Conservation (phyloP, 64 coral and sea anemone species). For the Astreopora myriophthalma region DNA sequence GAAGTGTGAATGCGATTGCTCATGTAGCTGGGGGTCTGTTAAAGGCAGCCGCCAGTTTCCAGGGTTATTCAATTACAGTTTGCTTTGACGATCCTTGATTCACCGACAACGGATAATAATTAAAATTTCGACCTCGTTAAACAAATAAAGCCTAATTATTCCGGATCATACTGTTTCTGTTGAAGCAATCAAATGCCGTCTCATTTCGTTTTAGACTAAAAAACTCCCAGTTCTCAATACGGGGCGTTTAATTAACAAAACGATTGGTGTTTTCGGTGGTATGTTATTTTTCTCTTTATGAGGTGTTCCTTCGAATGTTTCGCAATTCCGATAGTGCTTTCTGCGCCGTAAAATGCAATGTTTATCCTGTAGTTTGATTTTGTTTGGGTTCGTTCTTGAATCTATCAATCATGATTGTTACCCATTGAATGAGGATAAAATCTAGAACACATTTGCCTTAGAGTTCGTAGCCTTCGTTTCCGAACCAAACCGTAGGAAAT, state of each 20-base stretch:
- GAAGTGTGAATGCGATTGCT: background rate
- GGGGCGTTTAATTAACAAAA: background rate
- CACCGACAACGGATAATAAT: background rate
- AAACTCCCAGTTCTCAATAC: background rate
- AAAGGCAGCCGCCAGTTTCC: background rate
- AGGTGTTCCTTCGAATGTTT: background rate
- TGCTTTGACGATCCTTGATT: background rate
- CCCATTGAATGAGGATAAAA: background rate
- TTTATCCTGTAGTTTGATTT: background rate
- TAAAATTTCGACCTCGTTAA: slow-evolving; percentile 11
- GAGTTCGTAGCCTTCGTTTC: background rate
- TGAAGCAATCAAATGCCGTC: slow-evolving; percentile 10
- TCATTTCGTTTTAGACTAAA: slow-evolving; percentile 13
- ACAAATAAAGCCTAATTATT: slow-evolving; percentile 42
- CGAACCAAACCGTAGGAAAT: background rate
- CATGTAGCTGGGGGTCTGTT: background rate
- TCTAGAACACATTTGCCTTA: background rate
- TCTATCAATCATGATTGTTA: background rate
- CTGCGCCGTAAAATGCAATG: background rate
- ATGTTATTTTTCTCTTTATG: background rate
- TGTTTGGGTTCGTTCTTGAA: background rate
- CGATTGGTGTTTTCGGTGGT: background rate
- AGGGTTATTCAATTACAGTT: background rate
- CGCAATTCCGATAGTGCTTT: background rate
- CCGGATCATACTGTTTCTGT: slow-evolving; percentile 6